These are phyloP conservation scores for Papilio polyxenes DNA, from an alignment of 1,140 invertebrate species.

Conservation along the genomic window DNA sequence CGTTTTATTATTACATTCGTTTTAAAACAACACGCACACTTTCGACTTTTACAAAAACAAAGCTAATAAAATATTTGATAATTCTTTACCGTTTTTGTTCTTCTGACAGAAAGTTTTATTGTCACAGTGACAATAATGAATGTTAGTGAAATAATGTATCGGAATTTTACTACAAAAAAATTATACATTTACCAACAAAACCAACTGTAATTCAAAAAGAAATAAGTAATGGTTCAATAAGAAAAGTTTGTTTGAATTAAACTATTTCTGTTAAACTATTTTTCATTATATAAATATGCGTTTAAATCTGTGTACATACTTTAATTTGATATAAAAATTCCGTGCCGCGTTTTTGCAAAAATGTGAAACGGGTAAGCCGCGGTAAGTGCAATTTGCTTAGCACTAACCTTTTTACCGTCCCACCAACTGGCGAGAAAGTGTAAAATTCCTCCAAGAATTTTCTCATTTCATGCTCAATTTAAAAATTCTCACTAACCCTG, in stretches of 20 bases:
- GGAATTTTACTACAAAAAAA: too few species aligned
- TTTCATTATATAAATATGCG: not conserved
- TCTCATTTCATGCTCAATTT: slow-evolving; percentile 74
- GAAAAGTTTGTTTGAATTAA: too few species aligned
- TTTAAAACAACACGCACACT: not conserved
- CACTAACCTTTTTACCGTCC: slow-evolving; percentile 70
- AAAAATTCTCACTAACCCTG: slow-evolving; percentile 55
- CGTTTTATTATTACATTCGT: not conserved
- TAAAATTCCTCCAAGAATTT: slow-evolving; percentile 63
- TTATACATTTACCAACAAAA: not conserved
- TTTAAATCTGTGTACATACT: slow-evolving; percentile 7
- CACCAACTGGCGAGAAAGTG: slow-evolving; percentile 53
- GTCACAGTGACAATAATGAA: too few species aligned
- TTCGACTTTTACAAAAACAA: not conserved
- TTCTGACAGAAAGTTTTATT: too few species aligned
- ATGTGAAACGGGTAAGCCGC: slow-evolving; percentile 57
- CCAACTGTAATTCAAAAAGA: not conserved
- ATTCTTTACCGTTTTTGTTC: not conserved
- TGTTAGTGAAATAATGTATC: too few species aligned
- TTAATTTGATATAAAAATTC: slow-evolving; percentile 37
- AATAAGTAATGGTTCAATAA: too few species aligned
- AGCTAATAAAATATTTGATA: not conserved
- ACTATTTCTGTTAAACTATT: not conserved
- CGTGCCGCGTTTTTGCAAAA: slow-evolving; percentile 43
- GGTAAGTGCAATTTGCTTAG: slow-evolving; percentile 72